phyloP scores from a whole-genome alignment of 2,113 vertebrate genomes.

The Heterochromis multidens region DNA sequence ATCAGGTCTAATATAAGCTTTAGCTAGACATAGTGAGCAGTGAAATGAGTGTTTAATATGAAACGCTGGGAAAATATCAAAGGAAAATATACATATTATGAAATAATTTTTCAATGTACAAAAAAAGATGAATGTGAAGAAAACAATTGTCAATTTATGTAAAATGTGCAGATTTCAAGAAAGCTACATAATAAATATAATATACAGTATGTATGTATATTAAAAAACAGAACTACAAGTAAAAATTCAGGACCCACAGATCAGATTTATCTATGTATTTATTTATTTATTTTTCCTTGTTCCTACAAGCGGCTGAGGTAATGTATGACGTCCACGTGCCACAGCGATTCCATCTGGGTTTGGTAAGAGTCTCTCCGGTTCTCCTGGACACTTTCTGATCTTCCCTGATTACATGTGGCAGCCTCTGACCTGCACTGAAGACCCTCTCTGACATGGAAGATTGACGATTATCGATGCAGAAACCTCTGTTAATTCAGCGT shows the following conservation, averaged over 20 bases:
- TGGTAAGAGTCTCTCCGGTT: conserved; percentile 60
- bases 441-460: conserved; percentile 73
- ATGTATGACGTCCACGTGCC: conserved; percentile 55
- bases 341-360: conserved; percentile 72
- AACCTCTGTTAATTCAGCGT: conserved; percentile 72
- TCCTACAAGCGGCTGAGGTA: conserved; percentile 27
- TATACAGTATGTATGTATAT: no score
- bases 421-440: conserved; percentile 69
- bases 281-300: neutral
- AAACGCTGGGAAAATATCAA: neutral
- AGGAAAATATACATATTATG: neutral
- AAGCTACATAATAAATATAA: no score
- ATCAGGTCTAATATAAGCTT: neutral
- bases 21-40: neutral
- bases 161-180: no score
- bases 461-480: conserved; percentile 79
- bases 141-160: no score
- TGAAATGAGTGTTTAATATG: neutral
- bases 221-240: neutral
- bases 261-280: neutral
- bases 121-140: no score
- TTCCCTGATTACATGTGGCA: conserved; percentile 78
- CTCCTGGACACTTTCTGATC: conserved; percentile 66
- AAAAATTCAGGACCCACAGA: neutral
- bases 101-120: no score